These are phyloP conservation scores for Collichthys lucidus DNA, from an alignment of 2,113 vertebrate species.

Conservation along the genomic window DNA sequence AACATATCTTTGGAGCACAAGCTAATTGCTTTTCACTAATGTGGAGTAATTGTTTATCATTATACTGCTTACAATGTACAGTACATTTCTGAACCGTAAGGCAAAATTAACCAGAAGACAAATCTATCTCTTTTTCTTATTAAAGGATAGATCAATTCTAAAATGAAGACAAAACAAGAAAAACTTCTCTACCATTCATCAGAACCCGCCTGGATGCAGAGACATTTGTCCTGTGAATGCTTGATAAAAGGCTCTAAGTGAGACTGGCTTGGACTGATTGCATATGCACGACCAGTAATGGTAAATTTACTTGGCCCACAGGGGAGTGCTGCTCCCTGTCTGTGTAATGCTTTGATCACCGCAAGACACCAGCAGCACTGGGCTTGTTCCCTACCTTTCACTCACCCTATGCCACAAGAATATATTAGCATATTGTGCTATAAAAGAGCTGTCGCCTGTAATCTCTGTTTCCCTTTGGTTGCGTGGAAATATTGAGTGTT, in stretches of 20 bases:
- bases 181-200: slow-evolving; percentile 36
- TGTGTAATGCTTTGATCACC: slow-evolving; percentile 74
- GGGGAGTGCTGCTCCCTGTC: slow-evolving; percentile 60
- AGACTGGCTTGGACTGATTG: slow-evolving; percentile 57
- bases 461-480: slow-evolving; percentile 49
- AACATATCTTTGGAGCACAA: background rate
- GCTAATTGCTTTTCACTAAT: slow-evolving; percentile 20
- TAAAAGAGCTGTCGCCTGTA: slow-evolving; percentile 51
- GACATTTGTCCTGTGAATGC: slow-evolving; percentile 59
- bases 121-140: slow-evolving; percentile 17
- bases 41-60: slow-evolving; percentile 17
- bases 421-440: slow-evolving; percentile 64
- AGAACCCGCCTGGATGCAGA: slow-evolving; percentile 37
- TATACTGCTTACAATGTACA: slow-evolving; percentile 9
- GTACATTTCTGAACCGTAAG: background rate
- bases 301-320: slow-evolving; percentile 66
- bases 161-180: slow-evolving; percentile 23
- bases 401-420: slow-evolving; percentile 58
- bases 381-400: slow-evolving; percentile 62
- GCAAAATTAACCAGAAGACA: slow-evolving; percentile 14
- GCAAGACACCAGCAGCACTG: slow-evolving; percentile 65
- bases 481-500: slow-evolving; percentile 29
- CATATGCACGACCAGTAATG: slow-evolving; percentile 65
- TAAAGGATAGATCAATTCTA: background rate
- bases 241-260: slow-evolving; percentile 64